phyloP scores from a whole-genome alignment of 2,113 vertebrate genomes.

The Sinosuthora webbiana region DNA sequence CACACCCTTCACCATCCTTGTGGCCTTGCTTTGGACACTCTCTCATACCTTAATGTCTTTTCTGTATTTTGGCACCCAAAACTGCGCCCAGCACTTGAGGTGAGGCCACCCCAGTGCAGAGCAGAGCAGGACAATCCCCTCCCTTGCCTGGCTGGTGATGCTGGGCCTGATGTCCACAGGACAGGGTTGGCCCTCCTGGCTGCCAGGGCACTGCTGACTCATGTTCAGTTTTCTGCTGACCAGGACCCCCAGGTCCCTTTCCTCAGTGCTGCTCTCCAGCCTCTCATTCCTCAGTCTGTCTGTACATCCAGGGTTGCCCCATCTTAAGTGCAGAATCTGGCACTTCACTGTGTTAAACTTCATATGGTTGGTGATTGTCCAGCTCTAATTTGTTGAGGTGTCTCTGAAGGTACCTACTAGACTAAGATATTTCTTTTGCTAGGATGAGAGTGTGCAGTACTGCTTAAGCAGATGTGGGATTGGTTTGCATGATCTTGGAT shows the following conservation, averaged over 20 bases:
- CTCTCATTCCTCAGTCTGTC: neutral
- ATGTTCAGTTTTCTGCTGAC: neutral
- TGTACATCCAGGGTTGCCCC: neutral
- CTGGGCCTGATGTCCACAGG: neutral
- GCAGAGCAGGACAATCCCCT: neutral
- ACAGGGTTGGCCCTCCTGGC: neutral
- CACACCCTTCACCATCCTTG: neutral
- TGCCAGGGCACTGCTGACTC: neutral
- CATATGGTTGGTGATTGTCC: neutral
- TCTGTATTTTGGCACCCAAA: neutral
- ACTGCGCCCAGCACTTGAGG: fast-evolving
- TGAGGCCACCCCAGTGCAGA: fast-evolving
- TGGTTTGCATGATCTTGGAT: neutral
- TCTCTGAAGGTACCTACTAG: neutral
- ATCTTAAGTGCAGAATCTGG: neutral
- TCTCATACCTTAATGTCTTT: neutral
- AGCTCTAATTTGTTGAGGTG: neutral
- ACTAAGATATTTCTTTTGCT: neutral
- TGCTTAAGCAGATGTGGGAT: neutral
- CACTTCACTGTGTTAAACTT: neutral
- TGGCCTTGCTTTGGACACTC: neutral
- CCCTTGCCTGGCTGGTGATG: fast-evolving
- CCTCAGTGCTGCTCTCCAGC: neutral
- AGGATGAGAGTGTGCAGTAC: neutral
- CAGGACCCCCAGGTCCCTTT: neutral